A percentile compares a stretch with the other conserved stretches of the same genome.
Evolutionary conservation across 37 sponge, comb jelly and placozoan species (phyloP).

Genomic region (Cliona cf. orientalis): DNA sequence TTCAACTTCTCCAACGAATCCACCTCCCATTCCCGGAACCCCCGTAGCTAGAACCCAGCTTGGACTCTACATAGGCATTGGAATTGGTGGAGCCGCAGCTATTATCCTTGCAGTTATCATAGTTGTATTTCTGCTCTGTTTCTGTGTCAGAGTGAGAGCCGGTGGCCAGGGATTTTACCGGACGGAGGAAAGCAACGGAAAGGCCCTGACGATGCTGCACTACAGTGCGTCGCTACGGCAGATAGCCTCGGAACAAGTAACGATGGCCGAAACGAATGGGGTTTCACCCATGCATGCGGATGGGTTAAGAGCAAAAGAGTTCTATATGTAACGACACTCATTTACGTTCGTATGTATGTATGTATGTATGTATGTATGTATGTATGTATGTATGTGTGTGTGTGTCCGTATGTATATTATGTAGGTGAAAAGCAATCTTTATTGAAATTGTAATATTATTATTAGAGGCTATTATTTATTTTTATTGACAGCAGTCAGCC

Average conservation of each 20-base stretch:
- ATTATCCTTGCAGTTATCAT: not conserved
- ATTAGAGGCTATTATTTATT: no score
- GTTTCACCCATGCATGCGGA: not conserved
- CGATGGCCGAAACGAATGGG: not conserved
- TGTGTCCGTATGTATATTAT: no score
- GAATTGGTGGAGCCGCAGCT: not conserved
- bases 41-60: not conserved
- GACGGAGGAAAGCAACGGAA: constrained; percentile 23
- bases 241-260: constrained; percentile 30
- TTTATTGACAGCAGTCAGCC: no score
- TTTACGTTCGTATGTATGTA: not conserved
- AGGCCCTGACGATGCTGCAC: not conserved
- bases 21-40: not conserved
- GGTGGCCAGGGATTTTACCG: constrained; percentile 31
- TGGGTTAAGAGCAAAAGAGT: not conserved
- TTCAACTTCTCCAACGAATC: not conserved
- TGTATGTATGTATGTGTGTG: no score
- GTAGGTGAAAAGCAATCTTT: no score
- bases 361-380: no score
- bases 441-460: no score
- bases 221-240: constrained; percentile 51
- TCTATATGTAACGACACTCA: not conserved
- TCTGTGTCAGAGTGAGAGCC: not conserved
- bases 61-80: not conserved
- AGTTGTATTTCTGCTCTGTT: not conserved